Evolutionary conservation across 1,140 invertebrate genomes (phyloP), one percentile per base, ranked within the genome.

Genomic region (Sarcophaga bullata): DNA sequence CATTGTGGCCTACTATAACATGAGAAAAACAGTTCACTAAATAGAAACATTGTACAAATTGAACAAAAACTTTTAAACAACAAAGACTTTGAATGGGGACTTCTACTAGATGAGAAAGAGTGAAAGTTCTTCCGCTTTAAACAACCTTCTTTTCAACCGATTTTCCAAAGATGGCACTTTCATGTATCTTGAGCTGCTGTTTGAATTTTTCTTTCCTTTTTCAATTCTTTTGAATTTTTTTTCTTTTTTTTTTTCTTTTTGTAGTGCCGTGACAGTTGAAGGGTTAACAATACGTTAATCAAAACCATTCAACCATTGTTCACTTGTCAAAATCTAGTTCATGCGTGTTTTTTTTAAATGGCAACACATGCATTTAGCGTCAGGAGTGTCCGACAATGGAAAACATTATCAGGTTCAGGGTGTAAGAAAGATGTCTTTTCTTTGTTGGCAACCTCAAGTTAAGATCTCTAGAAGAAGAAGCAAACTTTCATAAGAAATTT

Each of bases 291-390:
- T 68, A 68, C n/a, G 8, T 10, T 52, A 50, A 10, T 52, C 1
- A 52, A 52, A 52, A 17, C 2, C 19, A 19, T 37, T 15, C 17
- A 25, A 9, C n/a, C 8, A 68, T 68, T 68, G 62, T 68, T 68
- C 10, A 68, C 62, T 68, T 68, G 62, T 68, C 62, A 68, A 68
- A 68, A 68, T 25, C 62, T 68, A 68, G 62, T 68, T 68, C 62
- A 68, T 7, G n/a, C 9, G 62, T 15, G 62, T 68, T 68, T 68
- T 19, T n/a, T 9, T 68, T 0, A 37, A 37, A 68, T 2, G 62
- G n/a, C n/a, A 68, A 68, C 10, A 68, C 7, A n/a, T 68, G 62
- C 17, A 9, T 68, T 68, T 9, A 19, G 1, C 0, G 7, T 68
- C 8, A 19, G 9, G 9, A 10, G n/a, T 68, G 10, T 62, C n/a